Percentiles rank a stretch among this genome's conserved stretches.
Evolutionary conservation across 2,113 vertebrate species (phyloP).

Genomic region (Brachyhypopomus gauderio): DNA sequence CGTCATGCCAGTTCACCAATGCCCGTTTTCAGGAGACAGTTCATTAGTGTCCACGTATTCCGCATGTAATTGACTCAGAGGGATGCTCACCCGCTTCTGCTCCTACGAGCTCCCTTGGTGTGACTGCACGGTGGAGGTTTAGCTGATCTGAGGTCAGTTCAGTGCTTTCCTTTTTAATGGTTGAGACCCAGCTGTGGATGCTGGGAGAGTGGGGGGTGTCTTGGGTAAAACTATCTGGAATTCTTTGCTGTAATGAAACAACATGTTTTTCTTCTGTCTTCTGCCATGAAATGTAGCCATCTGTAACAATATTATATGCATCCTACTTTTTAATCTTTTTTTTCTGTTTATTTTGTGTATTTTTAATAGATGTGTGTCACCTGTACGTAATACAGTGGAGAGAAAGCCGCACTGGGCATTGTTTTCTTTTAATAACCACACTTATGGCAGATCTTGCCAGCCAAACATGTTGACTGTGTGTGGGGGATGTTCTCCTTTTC

Average conservation of each 20-base stretch:
- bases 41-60: not conserved
- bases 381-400: constrained; percentile 61
- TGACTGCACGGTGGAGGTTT: not conserved
- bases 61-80: not conserved
- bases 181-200: not conserved
- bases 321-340: constrained; percentile 54
- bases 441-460: constrained; percentile 74
- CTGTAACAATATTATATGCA: constrained; percentile 62
- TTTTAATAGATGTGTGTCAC: constrained; percentile 67
- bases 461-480: constrained; percentile 55
- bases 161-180: constrained; percentile 9
- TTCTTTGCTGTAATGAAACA: constrained; percentile 56
- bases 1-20: constrained; percentile 1
- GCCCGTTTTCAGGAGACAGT: constrained; percentile 13
- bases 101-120: not conserved
- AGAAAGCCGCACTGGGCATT: constrained; percentile 66
- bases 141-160: constrained; percentile 18
- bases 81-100: not conserved
- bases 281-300: constrained; percentile 60
- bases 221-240: constrained; percentile 13
- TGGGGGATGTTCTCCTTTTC: not conserved
- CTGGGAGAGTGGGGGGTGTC: not conserved
- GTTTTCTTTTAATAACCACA: constrained; percentile 64
- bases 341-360: constrained; percentile 61
- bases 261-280: constrained; percentile 61